Base-by-base conservation (phyloP, 2,797 vertebrate genomes). In the Macropus fuliginosus region DNA sequence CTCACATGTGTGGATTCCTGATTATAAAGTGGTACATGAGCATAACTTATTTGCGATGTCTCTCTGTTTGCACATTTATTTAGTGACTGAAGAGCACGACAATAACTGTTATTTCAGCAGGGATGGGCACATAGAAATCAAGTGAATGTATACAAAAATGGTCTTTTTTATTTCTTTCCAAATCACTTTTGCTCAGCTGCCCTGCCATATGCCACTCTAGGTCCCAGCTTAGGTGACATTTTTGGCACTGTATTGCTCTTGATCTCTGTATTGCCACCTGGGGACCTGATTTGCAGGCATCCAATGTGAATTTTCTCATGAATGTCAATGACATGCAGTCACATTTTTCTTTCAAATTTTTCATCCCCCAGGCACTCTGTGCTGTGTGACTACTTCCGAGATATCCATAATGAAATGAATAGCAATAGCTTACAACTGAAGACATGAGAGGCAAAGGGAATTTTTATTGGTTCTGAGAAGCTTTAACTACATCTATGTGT, bases 291-390 rank as follows among this genome's bases (percentile, higher is more conserved):
- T 97, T 97, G 94, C 96, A 98, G 98, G 97, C 96, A 97, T 91
- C 96, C 98, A 97, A 98, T 97, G 96, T 90, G 98, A 98, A 96
- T 98, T 98, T 98, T 96, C 98, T 98, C 98, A 98, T 98, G 98
- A 99, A 98, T 98, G 97, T 93, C 98, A 98, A 98, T 98, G 98
- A 98, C 95, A 97, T 91, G 97, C 92, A 9, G 97, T 94, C 94
- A 96, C 97, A 97, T 98, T 98, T 98, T 98, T 97, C 97, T 98
- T 98, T 96, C 94, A 1, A 98, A 98, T 97, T 97, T 98, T 98
- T 96, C 95, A 96, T 98, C 98, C 98, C 97, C 66, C 31, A 98
- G 98, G 98, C 97, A 0, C 95, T 98, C 59, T 94, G 94, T 96
- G 91, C 97, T 95, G 96, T 94, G 98, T 95, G 97, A 98, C 98